A percentile compares a stretch with the other conserved stretches of the same genome.
Evolutionary conservation across 2,113 vertebrate species (phyloP).

Genomic region (Ochotona princeps): DNA sequence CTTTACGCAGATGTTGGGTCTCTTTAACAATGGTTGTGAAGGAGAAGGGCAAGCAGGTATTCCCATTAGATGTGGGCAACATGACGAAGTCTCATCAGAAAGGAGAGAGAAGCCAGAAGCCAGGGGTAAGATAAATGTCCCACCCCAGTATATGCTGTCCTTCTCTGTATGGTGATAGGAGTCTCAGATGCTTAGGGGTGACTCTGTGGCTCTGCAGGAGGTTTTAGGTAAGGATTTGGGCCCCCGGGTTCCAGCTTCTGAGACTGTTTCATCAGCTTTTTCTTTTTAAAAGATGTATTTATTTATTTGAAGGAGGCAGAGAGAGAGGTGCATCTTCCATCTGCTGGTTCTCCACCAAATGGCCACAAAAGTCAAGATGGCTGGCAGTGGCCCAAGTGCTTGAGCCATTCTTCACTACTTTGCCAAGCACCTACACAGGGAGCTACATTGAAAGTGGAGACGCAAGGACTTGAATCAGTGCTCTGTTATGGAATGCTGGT

Average conservation of each 20-base stretch:
- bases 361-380: too few species aligned
- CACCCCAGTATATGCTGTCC: background rate
- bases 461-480: too few species aligned
- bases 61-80: background rate
- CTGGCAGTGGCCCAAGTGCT: too few species aligned
- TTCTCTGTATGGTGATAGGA: background rate
- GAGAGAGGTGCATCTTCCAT: too few species aligned
- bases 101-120: background rate
- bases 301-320: too few species aligned
- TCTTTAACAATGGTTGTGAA: background rate
- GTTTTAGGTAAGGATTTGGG: background rate
- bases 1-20: background rate
- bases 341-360: too few species aligned
- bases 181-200: background rate
- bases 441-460: too few species aligned
- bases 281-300: too few species aligned
- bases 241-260: background rate
- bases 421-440: too few species aligned
- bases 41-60: background rate
- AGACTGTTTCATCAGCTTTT: background rate
- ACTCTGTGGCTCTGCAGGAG: background rate
- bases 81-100: background rate
- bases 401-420: too few species aligned
- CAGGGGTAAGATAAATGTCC: background rate
- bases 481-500: too few species aligned